These are phyloP conservation scores for Hylaeus anthracinus DNA, from an alignment of 1,140 invertebrate genomes.

Conservation along the genomic window DNA sequence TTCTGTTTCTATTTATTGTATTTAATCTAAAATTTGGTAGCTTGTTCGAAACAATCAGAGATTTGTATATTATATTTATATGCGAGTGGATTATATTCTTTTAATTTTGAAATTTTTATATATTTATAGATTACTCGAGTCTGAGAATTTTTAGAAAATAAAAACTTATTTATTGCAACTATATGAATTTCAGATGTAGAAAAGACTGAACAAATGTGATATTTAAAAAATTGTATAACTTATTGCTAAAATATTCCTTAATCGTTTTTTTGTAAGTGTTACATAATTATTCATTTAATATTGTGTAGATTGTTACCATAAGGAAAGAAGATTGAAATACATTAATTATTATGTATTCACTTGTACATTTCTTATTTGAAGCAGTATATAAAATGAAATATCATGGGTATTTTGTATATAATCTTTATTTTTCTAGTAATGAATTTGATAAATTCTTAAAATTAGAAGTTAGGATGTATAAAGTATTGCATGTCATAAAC, in stretches of 20 bases:
- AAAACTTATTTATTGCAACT: conserved; percentile 19
- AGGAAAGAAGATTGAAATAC: neutral
- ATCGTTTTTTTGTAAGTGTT: neutral
- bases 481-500: conserved; percentile 34
- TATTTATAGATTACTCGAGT: neutral
- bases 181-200: conserved; percentile 15
- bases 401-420: conserved; percentile 2
- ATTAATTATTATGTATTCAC: neutral
- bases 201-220: conserved; percentile 62
- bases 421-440: conserved; percentile 13
- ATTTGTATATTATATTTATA: conserved; percentile 18
- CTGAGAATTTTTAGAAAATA: neutral
- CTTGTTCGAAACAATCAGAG: neutral
- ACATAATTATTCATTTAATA: conserved; percentile 16
- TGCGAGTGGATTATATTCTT: neutral
- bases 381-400: neutral
- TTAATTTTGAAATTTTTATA: conserved; percentile 21
- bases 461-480: neutral
- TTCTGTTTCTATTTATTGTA: conserved; percentile 24
- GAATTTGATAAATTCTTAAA: neutral
- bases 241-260: conserved; percentile 31
- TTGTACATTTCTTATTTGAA: conserved; percentile 14
- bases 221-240: conserved; percentile 40
- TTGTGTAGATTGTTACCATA: conserved; percentile 10
- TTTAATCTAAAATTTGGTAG: conserved; percentile 16